These are phyloP conservation scores for Pedicia rivosa DNA, from an alignment of 2,888 invertebrate species.

Conservation along the genomic window DNA sequence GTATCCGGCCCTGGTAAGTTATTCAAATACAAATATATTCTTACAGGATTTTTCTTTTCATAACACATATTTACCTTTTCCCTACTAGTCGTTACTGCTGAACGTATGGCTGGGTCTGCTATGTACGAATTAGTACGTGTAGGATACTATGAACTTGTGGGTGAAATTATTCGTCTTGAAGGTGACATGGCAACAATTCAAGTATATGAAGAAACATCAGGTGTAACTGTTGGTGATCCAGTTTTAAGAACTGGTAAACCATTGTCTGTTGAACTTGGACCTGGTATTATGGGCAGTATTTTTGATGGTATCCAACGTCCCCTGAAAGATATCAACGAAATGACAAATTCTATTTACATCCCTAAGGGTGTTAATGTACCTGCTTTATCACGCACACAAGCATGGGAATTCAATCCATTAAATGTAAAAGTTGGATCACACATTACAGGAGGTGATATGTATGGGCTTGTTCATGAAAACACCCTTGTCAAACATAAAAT, in stretches of 20 bases:
- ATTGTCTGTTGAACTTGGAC: slow-evolving; percentile 95
- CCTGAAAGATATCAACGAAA: slow-evolving; percentile 85
- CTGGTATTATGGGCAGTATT: slow-evolving; percentile 98
- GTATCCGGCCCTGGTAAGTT: slow-evolving; percentile 91
- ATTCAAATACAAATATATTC: not conserved
- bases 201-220: slow-evolving; percentile 93
- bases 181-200: slow-evolving; percentile 99
- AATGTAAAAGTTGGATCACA: slow-evolving; percentile 87
- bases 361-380: slow-evolving; percentile 97
- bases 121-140: slow-evolving; percentile 99
- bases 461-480: slow-evolving; percentile 93
- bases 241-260: slow-evolving; percentile 98
- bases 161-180: slow-evolving; percentile 98
- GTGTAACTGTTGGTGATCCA: slow-evolving; percentile 98
- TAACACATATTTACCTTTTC: slow-evolving; percentile 1
- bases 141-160: slow-evolving; percentile 94
- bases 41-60: slow-evolving; percentile 1
- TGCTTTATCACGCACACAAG: slow-evolving; percentile 57
- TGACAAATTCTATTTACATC: slow-evolving; percentile 95
- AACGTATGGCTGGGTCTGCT: slow-evolving; percentile 98
- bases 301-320: slow-evolving; percentile 99
- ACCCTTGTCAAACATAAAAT: slow-evolving; percentile 95
- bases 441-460: slow-evolving; percentile 96
- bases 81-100: slow-evolving; percentile 87
- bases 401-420: slow-evolving; percentile 88